phyloP scores from a whole-genome alignment of 2,888 invertebrate species.

The Branchipolynoe longqiensis region DNA sequence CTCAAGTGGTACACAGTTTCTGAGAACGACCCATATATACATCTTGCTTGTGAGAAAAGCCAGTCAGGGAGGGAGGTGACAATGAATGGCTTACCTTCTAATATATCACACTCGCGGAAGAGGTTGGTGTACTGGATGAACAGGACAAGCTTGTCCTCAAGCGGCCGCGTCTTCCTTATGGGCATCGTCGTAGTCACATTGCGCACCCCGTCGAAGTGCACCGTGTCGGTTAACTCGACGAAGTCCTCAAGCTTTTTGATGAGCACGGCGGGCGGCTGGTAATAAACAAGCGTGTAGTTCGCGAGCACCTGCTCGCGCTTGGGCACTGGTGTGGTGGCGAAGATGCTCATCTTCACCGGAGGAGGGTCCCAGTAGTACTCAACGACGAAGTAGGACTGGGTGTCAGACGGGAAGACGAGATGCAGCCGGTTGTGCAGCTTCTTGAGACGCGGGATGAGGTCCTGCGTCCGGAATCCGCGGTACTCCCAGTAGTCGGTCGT shows the following conservation, averaged over 20 bases:
- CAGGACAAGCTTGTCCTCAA: conserved; percentile 66
- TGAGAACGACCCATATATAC: no score
- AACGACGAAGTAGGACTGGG: conserved; percentile 72
- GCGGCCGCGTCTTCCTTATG: neutral
- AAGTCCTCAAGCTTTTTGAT: conserved; percentile 27
- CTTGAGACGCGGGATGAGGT: conserved; percentile 66
- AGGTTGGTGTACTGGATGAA: conserved; percentile 75
- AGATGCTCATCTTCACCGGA: conserved; percentile 1
- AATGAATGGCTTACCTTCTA: conserved; percentile 76
- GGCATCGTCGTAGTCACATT: conserved; percentile 20
- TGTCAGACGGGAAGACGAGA: conserved; percentile 70
- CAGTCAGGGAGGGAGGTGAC: no score
- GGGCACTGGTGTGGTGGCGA: conserved; percentile 25
- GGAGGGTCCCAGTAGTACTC: conserved; percentile 59
- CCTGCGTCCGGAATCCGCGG: conserved; percentile 70
- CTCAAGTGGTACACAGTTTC: no score
- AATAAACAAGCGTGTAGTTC: conserved; percentile 43
- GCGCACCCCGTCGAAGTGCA: neutral
- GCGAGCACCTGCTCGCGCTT: conserved; percentile 14
- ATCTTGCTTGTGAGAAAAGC: no score
- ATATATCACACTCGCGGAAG: conserved; percentile 75
- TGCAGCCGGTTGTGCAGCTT: conserved; percentile 65
- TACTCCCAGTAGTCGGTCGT: conserved; percentile 78
- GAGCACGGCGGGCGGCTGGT: conserved; percentile 62
- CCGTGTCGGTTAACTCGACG: neutral